A percentile compares a stretch with the other conserved stretches of the same genome.
Conservation (phyloP, 2,797 vertebrate species). For the Threskiornis aethiopicus region DNA sequence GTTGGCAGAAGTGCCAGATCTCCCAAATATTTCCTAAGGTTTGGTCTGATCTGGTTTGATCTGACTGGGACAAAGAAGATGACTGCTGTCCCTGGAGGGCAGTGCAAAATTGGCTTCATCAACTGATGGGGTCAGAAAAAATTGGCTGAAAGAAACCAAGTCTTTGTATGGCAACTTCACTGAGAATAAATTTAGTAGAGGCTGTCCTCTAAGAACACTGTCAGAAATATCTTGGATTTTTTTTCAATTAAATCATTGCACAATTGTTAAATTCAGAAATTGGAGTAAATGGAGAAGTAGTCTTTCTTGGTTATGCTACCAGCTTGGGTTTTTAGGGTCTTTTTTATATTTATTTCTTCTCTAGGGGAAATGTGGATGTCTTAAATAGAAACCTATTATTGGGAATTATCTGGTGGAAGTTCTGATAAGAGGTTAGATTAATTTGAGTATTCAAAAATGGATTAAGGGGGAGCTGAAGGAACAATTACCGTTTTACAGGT, state of each 20-base stretch:
- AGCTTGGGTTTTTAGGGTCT: not conserved
- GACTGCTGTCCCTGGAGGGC: not conserved
- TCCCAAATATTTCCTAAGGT: not conserved
- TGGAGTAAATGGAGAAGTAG: not conserved
- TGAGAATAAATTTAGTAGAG: not conserved
- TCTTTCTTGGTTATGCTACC: not conserved
- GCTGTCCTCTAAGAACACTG: not conserved
- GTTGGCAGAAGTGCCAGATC: not conserved
- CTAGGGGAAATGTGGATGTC: not conserved
- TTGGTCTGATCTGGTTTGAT: not conserved
- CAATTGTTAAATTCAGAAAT: not conserved
- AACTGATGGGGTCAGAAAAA: not conserved
- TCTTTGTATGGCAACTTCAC: not conserved
- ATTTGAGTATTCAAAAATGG: not conserved
- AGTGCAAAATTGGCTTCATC: not conserved
- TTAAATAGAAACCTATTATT: not conserved
- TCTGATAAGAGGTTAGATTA: not conserved
- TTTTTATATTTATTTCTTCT: not conserved
- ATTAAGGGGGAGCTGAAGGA: not conserved
- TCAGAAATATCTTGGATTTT: not conserved
- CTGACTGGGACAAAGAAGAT: not conserved
- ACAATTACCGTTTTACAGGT: not conserved
- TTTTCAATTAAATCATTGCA: not conserved
- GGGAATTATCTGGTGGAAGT: not conserved
- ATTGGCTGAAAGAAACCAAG: not conserved